Base-by-base conservation (phyloP, 30 jellyfish, hydroid and myxozoan species). In the Aurelia sp. region DNA sequence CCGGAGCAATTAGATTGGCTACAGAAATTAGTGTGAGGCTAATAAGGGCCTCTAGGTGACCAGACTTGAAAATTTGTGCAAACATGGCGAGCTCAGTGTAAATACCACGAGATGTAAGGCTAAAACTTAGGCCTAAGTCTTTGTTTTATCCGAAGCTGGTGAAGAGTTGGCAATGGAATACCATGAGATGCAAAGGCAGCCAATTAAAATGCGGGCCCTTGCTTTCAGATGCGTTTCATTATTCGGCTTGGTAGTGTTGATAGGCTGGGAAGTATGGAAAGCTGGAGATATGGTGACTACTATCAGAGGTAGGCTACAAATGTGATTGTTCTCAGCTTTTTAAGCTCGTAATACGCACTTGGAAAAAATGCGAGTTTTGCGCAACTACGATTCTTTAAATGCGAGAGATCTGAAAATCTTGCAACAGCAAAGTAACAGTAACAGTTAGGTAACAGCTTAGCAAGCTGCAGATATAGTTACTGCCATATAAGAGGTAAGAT, bases 221-320 rank as follows among this genome's bases (percentile, higher is more conserved):
- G 85, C 91, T 16, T 35, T 93, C 5, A 74, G 97, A 72, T 79
- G 82, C 11, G 63, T 93, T 20, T 93, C 98, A 16, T 74, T 93
- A 63, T 59, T 93, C 2, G 98, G 97, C 6, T 67, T 87, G 86
- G 60, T 78, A 3, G 9, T 78, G 62, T 88, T 93, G 22, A 60
- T 93, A 27, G 91, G 93, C 1, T 93, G 97, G 97, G 98, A 93
- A 69, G 75, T 88, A 30, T 93, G 98, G 98, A 93, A 93, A 76
- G 98, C 98, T 74, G 97, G 90, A 5, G 91, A 71, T 82, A 69
- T 88, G 69, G 57, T 72, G 30, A 68, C 88, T 18, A 50, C 91
- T 4, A 3, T 79, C 17, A 70, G 63, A 84, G 98, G 98, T 92
- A 63, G 19, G 85, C 19, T 18, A 9, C 48, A 18, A 64, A 20